Percentiles rank a stretch among this genome's conserved stretches.
Evolutionary conservation across 2,888 invertebrate species (phyloP).

Genomic region (Drosophila anomelani): DNA sequence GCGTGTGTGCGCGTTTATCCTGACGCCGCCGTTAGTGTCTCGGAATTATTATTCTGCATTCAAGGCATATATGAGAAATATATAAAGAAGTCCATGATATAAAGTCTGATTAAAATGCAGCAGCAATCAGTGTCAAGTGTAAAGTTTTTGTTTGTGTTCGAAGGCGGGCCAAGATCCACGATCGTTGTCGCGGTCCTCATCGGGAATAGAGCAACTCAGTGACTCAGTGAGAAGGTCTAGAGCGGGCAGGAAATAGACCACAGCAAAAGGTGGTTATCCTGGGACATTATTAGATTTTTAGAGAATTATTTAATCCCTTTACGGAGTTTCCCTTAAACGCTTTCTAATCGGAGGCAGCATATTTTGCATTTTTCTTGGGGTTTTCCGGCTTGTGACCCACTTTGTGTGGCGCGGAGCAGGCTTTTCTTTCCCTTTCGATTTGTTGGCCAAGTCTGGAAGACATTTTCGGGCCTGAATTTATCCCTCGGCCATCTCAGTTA

Average conservation of each 20-base stretch:
- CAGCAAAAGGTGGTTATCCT: constrained; percentile 54
- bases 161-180: constrained; percentile 12
- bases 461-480: constrained; percentile 26
- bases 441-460: constrained; percentile 17
- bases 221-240: constrained; percentile 18
- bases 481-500: constrained; percentile 42
- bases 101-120: constrained; percentile 24
- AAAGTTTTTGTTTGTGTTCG: constrained; percentile 46
- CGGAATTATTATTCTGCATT: constrained; percentile 14
- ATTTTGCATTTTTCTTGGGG: constrained; percentile 51
- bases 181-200: constrained; percentile 11
- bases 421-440: constrained; percentile 30
- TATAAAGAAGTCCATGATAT: not conserved
- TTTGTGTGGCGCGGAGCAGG: constrained; percentile 11
- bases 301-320: constrained; percentile 34
- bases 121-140: constrained; percentile 33
- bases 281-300: not conserved
- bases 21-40: constrained; percentile 53
- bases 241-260: constrained; percentile 12
- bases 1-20: constrained; percentile 72
- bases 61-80: not conserved
- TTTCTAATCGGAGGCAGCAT: constrained; percentile 51
- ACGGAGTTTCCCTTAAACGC: constrained; percentile 49
- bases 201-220: constrained; percentile 29
- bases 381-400: constrained; percentile 51